These are phyloP conservation scores for Herminia tarsipennalis DNA, from an alignment of 2,888 invertebrate species.

Conservation along the genomic window DNA sequence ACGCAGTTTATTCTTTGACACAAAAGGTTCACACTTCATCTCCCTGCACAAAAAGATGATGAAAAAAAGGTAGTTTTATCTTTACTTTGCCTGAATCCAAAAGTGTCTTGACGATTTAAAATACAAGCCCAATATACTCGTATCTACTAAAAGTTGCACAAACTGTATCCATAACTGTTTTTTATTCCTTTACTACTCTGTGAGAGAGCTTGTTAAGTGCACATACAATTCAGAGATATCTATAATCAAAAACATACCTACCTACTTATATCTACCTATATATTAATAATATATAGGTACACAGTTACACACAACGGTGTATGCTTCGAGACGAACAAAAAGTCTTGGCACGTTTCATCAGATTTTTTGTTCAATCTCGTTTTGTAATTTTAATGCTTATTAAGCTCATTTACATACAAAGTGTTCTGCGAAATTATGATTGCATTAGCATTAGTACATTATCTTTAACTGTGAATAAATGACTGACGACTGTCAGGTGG, in stretches of 20 bases:
- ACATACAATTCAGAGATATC: slow-evolving; percentile 12
- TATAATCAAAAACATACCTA: slow-evolving; percentile 2
- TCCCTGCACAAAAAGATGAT: too few relatives aligned
- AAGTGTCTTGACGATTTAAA: too few relatives aligned
- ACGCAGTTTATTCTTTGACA: too few relatives aligned
- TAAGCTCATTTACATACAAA: slow-evolving; percentile 76
- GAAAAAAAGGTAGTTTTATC: too few relatives aligned
- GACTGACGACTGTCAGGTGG: slow-evolving; percentile 45
- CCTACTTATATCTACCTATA: too few relatives aligned
- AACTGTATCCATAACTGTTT: slow-evolving; percentile 6
- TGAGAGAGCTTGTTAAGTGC: slow-evolving; percentile 4
- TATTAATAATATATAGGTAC: too few relatives aligned
- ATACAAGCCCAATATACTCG: too few relatives aligned
- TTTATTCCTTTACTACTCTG: slow-evolving; percentile 3
- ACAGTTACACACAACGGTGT: slow-evolving; percentile 16
- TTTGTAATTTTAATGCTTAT: slow-evolving; percentile 60
- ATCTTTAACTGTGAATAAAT: slow-evolving; percentile 34
- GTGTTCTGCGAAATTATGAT: slow-evolving; percentile 69
- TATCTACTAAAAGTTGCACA: neutral
- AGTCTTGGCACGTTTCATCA: slow-evolving; percentile 50
- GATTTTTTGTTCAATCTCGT: slow-evolving; percentile 43
- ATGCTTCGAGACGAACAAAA: slow-evolving; percentile 43
- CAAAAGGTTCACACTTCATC: too few relatives aligned
- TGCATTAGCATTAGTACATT: slow-evolving; percentile 55
- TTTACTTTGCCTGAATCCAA: too few relatives aligned